Percentiles rank a stretch among this genome's conserved stretches.
Conservation (phyloP, 2,888 invertebrate species). For the Polydrusus tereticollis region DNA sequence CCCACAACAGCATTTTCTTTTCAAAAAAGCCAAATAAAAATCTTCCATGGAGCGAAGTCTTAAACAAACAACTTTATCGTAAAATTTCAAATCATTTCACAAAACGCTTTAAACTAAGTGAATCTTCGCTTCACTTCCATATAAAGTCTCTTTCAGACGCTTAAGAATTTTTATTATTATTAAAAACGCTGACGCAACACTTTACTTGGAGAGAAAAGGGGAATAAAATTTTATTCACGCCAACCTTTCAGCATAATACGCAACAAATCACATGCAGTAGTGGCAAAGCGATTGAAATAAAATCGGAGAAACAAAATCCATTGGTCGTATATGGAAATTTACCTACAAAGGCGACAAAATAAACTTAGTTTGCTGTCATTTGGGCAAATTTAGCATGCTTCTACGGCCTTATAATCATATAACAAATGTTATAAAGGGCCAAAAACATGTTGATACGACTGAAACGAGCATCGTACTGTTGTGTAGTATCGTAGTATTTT, state of each 20-base stretch:
- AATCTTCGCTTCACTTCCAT: constrained; percentile 40
- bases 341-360: constrained; percentile 5
- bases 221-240: constrained; percentile 45
- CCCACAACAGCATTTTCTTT: background rate
- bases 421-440: too few relatives aligned
- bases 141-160: constrained; percentile 44
- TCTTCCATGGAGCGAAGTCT: constrained; percentile 1
- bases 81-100: constrained; percentile 40
- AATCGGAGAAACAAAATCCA: constrained; percentile 31
- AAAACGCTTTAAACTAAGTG: constrained; percentile 42
- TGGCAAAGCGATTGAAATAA: constrained; percentile 38
- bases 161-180: constrained; percentile 48
- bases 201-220: constrained; percentile 27
- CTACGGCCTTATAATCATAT: too few relatives aligned
- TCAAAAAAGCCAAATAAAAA: constrained; percentile 8
- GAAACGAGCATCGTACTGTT: too few relatives aligned
- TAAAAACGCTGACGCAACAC: constrained; percentile 46
- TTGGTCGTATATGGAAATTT: constrained; percentile 28
- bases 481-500: too few relatives aligned
- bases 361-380: too few relatives aligned
- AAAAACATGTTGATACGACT: too few relatives aligned
- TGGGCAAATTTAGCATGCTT: too few relatives aligned
- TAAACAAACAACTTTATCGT: constrained; percentile 41
- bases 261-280: constrained; percentile 40
- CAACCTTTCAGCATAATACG: constrained; percentile 46